These are phyloP conservation scores for Natator depressus DNA, from an alignment of 2,113 vertebrate species.

Conservation along the genomic window DNA sequence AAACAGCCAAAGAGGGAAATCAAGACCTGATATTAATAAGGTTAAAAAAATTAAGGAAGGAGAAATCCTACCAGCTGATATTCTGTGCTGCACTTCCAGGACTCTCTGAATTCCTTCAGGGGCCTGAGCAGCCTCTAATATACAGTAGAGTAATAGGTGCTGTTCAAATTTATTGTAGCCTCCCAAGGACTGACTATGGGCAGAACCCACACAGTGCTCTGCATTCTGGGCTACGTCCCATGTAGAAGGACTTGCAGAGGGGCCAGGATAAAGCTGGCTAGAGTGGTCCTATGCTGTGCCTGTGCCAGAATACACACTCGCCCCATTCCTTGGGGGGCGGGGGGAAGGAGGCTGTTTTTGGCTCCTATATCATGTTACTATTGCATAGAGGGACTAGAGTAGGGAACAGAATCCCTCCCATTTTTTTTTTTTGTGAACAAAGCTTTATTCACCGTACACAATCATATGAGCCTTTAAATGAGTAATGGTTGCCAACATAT, in stretches of 20 bases:
- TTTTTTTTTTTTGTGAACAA: not conserved
- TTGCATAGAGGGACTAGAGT: not conserved
- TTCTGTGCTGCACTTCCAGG: not conserved
- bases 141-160: not conserved
- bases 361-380: not conserved
- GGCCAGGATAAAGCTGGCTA: not conserved
- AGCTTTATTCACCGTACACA: not conserved
- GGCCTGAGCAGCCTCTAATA: not conserved
- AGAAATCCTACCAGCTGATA: rapidly evolving
- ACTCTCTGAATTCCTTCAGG: rapidly evolving
- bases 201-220: not conserved
- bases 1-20: not conserved
- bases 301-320: not conserved
- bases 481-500: not conserved
- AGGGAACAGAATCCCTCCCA: not conserved
- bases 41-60: not conserved
- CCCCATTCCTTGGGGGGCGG: not conserved
- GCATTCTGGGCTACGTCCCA: not conserved
- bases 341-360: not conserved
- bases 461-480: not conserved
- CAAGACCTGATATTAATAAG: not conserved
- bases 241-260: not conserved
- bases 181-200: not conserved
- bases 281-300: not conserved
- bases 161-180: not conserved